Evolutionary conservation across 2,113 vertebrate species (phyloP), one percentile per base, ranked within the genome.

Genomic region (Pteruthius melanotis): DNA sequence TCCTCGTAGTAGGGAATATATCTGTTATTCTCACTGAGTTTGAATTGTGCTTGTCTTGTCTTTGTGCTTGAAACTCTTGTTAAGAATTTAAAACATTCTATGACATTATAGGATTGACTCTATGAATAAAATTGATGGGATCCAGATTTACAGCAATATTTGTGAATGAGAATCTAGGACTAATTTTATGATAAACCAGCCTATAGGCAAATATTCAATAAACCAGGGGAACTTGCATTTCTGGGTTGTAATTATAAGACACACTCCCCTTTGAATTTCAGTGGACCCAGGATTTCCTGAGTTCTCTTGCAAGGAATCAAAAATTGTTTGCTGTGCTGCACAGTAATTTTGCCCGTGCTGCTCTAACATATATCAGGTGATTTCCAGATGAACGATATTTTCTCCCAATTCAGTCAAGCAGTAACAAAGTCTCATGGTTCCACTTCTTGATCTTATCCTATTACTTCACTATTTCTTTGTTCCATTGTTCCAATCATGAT

Each of bases 401-500:
- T 87, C 69, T 84, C 19, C 31, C 19, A 57, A 15, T 70, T 70
- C 40, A 69, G 47, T 89, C 65, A 96, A 82, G 45, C 45, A 70
- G 35, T 44, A 89, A 76, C 78, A 83, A 91, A 83, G 53, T 12
- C 14, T 66, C 31, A 79, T 10, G 77, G 68, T 86, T 87, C n/a
- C 47, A 75, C 53, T 94, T 84, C 60, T 59, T 92, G 75, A 92
- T 59, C 87, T 94, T 72, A 83, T 87, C 54, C 26, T 93, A 71
- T 97, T 91, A 77, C 39, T 71, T 75, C 56, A 82, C 64, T 75
- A 35, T 91, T 82, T 68, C 69, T 78, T 92, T 0, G 0, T 90
- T 81, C 13, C 28, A 44, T 52, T 78, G 19, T 75, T 87, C n/a
- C 63, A 92, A 8, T 75, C 77, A 91, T 33, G 20, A 71, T 89